Base-by-base conservation (phyloP, 2,113 vertebrate species). In the Chroicocephalus ridibundus region DNA sequence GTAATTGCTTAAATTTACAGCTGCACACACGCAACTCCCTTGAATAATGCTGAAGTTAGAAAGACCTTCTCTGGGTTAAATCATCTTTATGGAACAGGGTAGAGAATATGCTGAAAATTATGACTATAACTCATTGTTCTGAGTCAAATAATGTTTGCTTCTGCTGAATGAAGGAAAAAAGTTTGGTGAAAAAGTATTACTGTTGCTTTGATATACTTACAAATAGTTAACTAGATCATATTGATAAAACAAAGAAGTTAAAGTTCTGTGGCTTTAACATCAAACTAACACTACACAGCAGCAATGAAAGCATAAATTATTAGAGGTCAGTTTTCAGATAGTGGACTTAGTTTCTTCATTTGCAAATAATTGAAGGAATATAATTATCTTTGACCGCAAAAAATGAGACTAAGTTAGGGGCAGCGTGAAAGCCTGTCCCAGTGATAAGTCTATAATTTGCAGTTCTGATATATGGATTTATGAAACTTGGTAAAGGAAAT, bases 1-100 rank as follows among this genome's bases (percentile, higher is more conserved):
- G 42, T 83, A 95, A 93, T 87, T 68, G 71, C 42, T 77, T 47
- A 64, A 83, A 75, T 86, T 91, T 90, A 86, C 57, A 91, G 38
- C 66, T 75, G 51, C 81, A 47, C 76, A 38, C 49, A 44, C 54
- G 44, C 65, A 78, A 44, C 18, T 57, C 13, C 36, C 22, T 55
- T 86, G 44, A 91, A 81, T 68, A 95, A 77, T 70, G 74, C 72
- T 77, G 29, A 52, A 79, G 62, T 17, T 82, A 49, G 60, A 93
- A 80, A 74, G 26, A 54, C 65, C 24, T 60, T 42, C 42, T 79
- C 38, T 84, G 49, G 25, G 22, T 84, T 87, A 64, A 47, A 91
- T 65, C 22, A 78, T n/a, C 44, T 86, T 61, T 72, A 24, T 90
- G 68, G 15, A 85, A 71, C 16, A n/a, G 7, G 20, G 14, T 38